Evolutionary conservation across 2,113 vertebrate species (phyloP).

Genomic region (Python bivittatus): DNA sequence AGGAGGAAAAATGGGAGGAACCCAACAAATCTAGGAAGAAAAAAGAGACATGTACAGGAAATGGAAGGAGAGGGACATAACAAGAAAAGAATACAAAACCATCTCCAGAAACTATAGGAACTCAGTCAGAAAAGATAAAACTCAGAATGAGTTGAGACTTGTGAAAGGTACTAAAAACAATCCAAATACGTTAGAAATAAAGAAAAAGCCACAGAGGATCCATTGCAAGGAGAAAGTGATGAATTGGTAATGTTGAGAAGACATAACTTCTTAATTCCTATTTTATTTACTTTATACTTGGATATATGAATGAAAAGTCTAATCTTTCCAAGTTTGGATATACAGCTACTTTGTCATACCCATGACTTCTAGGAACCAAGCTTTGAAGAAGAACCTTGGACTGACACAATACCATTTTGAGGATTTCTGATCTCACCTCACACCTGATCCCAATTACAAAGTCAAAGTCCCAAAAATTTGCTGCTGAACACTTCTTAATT

Average conservation of each 20-base stretch:
- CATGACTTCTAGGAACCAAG: neutral
- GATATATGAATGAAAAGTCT: neutral
- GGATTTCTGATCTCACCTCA: no score
- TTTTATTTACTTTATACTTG: neutral
- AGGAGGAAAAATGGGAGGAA: neutral
- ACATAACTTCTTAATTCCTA: neutral
- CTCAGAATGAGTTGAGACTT: neutral
- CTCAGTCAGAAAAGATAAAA: neutral
- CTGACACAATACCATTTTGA: neutral
- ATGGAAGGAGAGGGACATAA: neutral
- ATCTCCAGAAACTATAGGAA: neutral
- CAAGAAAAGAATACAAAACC: neutral
- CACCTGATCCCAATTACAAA: neutral
- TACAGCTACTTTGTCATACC: neutral
- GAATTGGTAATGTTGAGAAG: neutral
- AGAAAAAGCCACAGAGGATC: neutral
- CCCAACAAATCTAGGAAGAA: neutral
- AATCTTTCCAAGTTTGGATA: neutral
- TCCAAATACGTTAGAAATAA: neutral
- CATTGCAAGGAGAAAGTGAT: neutral
- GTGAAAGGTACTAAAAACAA: neutral
- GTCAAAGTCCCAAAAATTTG: neutral
- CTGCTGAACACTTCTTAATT: neutral
- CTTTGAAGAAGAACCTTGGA: no score
- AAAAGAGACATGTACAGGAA: neutral